These are phyloP conservation scores for Ectobius pallidus DNA, from an alignment of 2,888 invertebrate species.

Conservation along the genomic window DNA sequence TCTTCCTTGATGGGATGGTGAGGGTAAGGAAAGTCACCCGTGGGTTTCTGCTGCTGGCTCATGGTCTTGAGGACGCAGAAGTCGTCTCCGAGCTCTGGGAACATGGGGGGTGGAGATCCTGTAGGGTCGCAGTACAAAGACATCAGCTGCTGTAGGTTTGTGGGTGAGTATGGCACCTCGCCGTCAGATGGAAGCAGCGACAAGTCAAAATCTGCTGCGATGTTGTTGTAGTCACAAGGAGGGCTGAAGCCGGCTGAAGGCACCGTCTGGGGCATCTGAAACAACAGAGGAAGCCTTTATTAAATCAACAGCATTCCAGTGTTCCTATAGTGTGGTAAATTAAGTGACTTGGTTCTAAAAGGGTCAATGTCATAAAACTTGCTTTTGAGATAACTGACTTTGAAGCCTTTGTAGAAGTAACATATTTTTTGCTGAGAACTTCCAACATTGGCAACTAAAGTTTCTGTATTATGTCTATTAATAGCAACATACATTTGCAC, in stretches of 20 bases:
- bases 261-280: conserved; percentile 84
- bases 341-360: neutral
- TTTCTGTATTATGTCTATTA: too few species aligned
- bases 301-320: too few species aligned
- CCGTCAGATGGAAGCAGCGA: conserved; percentile 67
- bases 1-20: conserved; percentile 57
- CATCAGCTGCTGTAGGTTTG: conserved; percentile 39
- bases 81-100: conserved; percentile 31
- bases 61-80: conserved; percentile 4
- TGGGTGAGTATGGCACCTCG: conserved; percentile 43
- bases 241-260: conserved; percentile 79
- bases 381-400: too few species aligned
- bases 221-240: conserved; percentile 67
- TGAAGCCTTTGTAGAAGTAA: too few species aligned
- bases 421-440: too few species aligned
- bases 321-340: too few species aligned
- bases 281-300: conserved; percentile 43
- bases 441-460: too few species aligned
- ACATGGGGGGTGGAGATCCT: conserved; percentile 40
- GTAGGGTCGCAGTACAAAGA: conserved; percentile 39
- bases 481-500: too few species aligned
- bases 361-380: too few species aligned
- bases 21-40: conserved; percentile 48
- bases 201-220: conserved; percentile 70
- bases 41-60: conserved; percentile 12